Base-by-base conservation (phyloP, 2,888 invertebrate genomes). In the Ephialtes manifestator region DNA sequence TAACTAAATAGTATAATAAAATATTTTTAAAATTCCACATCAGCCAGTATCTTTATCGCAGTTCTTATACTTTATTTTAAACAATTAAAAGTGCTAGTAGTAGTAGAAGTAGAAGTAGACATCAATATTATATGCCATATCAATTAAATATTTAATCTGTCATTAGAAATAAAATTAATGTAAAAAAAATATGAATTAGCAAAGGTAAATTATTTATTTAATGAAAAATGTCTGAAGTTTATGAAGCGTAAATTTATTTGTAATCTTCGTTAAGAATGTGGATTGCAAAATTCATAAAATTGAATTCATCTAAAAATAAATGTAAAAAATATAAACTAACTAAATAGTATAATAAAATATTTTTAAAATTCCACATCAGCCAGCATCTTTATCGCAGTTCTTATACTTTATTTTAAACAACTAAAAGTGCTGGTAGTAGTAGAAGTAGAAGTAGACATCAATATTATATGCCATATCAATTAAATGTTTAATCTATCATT, bases 331-430 rank as follows among this genome's bases (percentile, higher is more conserved):
- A n/a, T n/a, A n/a, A n/a, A n/a, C n/a, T n/a, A n/a, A n/a, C n/a
- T n/a, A n/a, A n/a, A n/a, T n/a, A n/a, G n/a, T n/a, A n/a, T n/a
- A n/a, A n/a, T n/a, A n/a, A n/a, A n/a, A n/a, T n/a, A n/a, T n/a
- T n/a, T n/a, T n/a, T n/a, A n/a, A n/a, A 85, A 79, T 85, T 82
- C 72, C 51, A 71, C 65, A 76, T 76, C 75, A 58, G 81, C 78
- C 75, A 65, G 71, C 75, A 72, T 82, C 70, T 79, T 82, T 60
- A 63, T 60, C 76, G 74, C 18, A 39, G 77, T 65, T 63, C 46
- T 75, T 51, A 82, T 82, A 75, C 75, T 71, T 51, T 24, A 79
- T 51, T 79, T 67, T 55, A 70, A 85, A 79, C 78, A 78, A 81
- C 48, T 46, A 63, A 28, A 53, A 63, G 46, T 68, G 5, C 28